These are phyloP conservation scores for Eubasilissa splendida DNA, from an alignment of 2,888 invertebrate species.

Conservation along the genomic window DNA sequence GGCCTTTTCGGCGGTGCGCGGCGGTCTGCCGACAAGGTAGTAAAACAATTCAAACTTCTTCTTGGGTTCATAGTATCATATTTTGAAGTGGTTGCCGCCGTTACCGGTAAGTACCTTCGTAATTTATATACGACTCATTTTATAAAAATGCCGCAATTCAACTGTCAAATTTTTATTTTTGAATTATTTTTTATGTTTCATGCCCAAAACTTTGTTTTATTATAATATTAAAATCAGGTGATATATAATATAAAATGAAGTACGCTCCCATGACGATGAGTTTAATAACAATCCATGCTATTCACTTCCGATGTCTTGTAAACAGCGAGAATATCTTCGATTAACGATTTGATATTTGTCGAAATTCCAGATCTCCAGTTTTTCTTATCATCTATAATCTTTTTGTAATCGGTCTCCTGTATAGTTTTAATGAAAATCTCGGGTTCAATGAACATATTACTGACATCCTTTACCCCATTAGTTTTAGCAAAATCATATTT, in stretches of 20 bases:
- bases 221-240: not conserved
- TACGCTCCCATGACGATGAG: not conserved
- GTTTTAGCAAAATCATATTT: conserved; percentile 63
- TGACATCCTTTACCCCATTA: conserved; percentile 64
- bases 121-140: too few species aligned
- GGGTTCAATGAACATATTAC: conserved; percentile 67
- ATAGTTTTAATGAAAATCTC: conserved; percentile 76
- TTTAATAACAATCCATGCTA: conserved; percentile 81
- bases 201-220: too few species aligned
- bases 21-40: too few species aligned
- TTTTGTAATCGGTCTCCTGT: conserved; percentile 74
- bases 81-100: too few species aligned
- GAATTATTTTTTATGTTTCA: too few species aligned
- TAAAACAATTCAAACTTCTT: too few species aligned
- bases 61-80: too few species aligned
- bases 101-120: too few species aligned
- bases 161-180: too few species aligned
- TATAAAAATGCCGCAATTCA: too few species aligned
- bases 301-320: conserved; percentile 74
- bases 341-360: conserved; percentile 78
- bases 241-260: not conserved
- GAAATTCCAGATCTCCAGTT: conserved; percentile 80
- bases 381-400: conserved; percentile 74
- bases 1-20: too few species aligned
- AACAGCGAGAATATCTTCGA: conserved; percentile 82